Evolutionary conservation across 2,888 invertebrate genomes (phyloP).

Genomic region (Cabera pusaria): DNA sequence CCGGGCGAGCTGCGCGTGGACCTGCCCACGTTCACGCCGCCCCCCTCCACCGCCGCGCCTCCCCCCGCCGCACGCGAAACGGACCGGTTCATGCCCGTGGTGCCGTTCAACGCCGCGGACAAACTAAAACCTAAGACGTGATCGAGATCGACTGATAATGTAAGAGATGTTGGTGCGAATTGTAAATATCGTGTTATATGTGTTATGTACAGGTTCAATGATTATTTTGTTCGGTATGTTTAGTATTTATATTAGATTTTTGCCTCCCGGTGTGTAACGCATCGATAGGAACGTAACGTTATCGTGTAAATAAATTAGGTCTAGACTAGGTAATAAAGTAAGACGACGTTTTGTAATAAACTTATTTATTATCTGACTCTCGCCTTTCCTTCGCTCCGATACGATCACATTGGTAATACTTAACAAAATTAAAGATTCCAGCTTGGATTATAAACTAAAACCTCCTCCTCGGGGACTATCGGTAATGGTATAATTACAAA

Average conservation of each 20-base stretch:
- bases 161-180: conserved; percentile 12
- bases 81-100: conserved; percentile 53
- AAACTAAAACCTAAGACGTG: conserved; percentile 38
- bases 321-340: conserved; percentile 61
- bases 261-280: conserved; percentile 30
- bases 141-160: conserved; percentile 15
- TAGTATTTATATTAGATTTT: conserved; percentile 33
- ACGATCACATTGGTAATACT: conserved; percentile 35
- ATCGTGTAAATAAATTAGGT: conserved; percentile 60
- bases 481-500: conserved; percentile 28
- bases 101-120: conserved; percentile 45
- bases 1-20: conserved; percentile 75
- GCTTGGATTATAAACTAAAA: conserved; percentile 36
- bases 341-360: conserved; percentile 63
- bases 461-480: conserved; percentile 25
- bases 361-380: conserved; percentile 69
- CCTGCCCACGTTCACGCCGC: conserved; percentile 83
- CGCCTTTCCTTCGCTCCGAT: conserved; percentile 25
- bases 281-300: conserved; percentile 36
- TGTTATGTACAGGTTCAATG: conserved; percentile 28
- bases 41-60: conserved; percentile 44
- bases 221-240: conserved; percentile 11
- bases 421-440: conserved; percentile 34
- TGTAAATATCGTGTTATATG: conserved; percentile 29
- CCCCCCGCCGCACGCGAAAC: conserved; percentile 38